Conservation (phyloP, 2,797 vertebrate genomes). For the Lindbergichthys nudifrons region DNA sequence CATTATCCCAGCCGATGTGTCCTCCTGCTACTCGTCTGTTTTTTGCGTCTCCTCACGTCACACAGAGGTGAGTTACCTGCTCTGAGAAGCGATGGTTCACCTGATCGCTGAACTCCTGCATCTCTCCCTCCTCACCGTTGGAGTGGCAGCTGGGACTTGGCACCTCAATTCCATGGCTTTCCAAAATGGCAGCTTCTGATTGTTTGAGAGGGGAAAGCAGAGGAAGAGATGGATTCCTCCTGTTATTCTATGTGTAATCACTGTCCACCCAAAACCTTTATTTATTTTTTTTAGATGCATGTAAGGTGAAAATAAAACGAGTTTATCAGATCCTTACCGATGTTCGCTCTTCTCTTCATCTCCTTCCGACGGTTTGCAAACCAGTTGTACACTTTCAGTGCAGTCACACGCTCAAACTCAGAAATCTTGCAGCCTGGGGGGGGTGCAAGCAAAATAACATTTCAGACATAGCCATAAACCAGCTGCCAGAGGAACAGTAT, state of each 20-base stretch:
- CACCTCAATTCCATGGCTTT: constrained; percentile 89
- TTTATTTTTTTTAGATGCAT: background rate
- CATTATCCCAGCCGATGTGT: background rate
- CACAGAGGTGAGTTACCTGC: constrained; percentile 64
- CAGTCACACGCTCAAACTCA: constrained; percentile 88
- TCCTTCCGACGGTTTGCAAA: constrained; percentile 90
- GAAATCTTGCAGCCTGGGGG: constrained; percentile 86
- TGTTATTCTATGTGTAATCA: too few species aligned
- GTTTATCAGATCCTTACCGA: constrained; percentile 74
- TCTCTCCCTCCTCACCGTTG: constrained; percentile 86
- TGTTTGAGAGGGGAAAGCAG: constrained; percentile 4
- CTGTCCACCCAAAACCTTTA: too few species aligned
- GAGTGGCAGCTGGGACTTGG: constrained; percentile 89
- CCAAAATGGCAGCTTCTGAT: constrained; percentile 89
- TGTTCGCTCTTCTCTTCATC: constrained; percentile 90
- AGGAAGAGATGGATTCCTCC: background rate
- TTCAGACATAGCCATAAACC: too few species aligned
- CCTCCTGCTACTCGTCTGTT: background rate
- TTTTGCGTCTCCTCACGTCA: background rate
- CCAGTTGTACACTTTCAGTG: constrained; percentile 90
- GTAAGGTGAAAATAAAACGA: background rate
- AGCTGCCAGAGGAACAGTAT: too few species aligned
- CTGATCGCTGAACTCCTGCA: constrained; percentile 86
- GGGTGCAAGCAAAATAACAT: background rate
- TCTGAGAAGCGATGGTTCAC: constrained; percentile 83